Base-by-base conservation (phyloP, 2,888 invertebrate species). In the Melieria crassipennis region DNA sequence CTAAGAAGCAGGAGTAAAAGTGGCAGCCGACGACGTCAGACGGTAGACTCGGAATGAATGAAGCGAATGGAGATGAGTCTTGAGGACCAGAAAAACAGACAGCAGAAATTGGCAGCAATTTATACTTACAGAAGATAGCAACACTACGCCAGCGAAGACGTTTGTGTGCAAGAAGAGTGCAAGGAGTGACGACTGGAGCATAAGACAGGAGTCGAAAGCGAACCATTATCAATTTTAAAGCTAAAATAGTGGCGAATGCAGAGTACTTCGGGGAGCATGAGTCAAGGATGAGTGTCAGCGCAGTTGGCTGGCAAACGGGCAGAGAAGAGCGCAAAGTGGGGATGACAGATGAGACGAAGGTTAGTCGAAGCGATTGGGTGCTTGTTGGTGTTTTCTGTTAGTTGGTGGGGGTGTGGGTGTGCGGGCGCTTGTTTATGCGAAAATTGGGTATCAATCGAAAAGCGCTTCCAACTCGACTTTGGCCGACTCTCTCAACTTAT, bases 371-470 rank as follows among this genome's bases (percentile, higher is more conserved):
- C 5, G 13, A 7, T n/a, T 52, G 13, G 11, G 52, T 52, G 2
- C 11, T 9, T 50, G 57, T 58, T 13, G 9, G 50, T 9, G 52
- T 65, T 42, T n/a, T 13, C 4, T 50, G 50, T 11, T 7, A 16
- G 9, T 7, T 42, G 16, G 7, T 46, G 4, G 58, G 7, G 7
- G 45, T 61, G 60, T 69, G 46, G 52, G 61, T 55, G 48, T 57
- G 69, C 56, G 48, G 50, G 56, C 46, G 43, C 48, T 16, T n/a
- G 48, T 46, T 58, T 70, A 30, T 42, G 42, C 58, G 16, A 67
- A 71, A 71, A 71, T 71, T 67, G 71, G 67, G 64, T 68, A 71
- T 68, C 71, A 71, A 63, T 71, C 64, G 64, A 42, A 50, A n/a
- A 52, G 30, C 30, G 7, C 62, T 69, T 43, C 45, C 11, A 43